Evolutionary conservation across 2,113 vertebrate species (phyloP), one percentile per base, ranked within the genome.

Genomic region (Falco punctatus): DNA sequence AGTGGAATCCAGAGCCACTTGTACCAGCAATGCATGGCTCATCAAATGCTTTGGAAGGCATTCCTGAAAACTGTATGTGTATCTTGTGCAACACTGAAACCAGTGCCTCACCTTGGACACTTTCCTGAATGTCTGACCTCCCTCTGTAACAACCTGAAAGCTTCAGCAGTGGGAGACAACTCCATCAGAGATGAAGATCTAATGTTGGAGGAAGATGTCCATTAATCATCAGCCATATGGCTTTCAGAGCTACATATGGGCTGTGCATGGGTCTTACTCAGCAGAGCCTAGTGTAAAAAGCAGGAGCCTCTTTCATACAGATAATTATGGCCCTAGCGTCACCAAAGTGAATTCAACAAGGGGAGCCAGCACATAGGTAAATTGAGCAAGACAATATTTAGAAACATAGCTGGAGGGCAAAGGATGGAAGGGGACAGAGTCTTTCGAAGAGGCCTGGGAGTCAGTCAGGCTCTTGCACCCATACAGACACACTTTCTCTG

Each of bases 191-290:
- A 22, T 8, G 4, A 83, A 83, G 32, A 61, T 67, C 5, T 33
- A 64, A 62, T 13, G 4, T 8, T 51, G n/a, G n/a, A 20, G 11
- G 10, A 67, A 91, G 70, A 35, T 0, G 0, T 49, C 16, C 27
- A 6, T n/a, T 75, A 70, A 86, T 54, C 46, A 32, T 18, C 55
- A 75, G 24, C 13, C 13, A 30, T 20, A 8, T 0, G 1, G 33
- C 12, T 49, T 46, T 38, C 33, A 74, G 44, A 87, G 24, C 20
- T 38, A 9, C 8, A 17, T 16, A 20, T 32, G 13, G 10, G 10
- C 44, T 85, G 14, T 15, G 5, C 10, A 6, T 9, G 22, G 5
- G 10, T 67, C 42, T 48, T 59, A 11, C 10, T 18, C 11, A 44
- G 38, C 33, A 90, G 49, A 82, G 5, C 5, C 35, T 70, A 44